A percentile compares a stretch with the other conserved stretches of the same genome.
Evolutionary conservation across 2,113 vertebrate species (phyloP).

Genomic region (Gnathonemus echidnorhynchus): DNA sequence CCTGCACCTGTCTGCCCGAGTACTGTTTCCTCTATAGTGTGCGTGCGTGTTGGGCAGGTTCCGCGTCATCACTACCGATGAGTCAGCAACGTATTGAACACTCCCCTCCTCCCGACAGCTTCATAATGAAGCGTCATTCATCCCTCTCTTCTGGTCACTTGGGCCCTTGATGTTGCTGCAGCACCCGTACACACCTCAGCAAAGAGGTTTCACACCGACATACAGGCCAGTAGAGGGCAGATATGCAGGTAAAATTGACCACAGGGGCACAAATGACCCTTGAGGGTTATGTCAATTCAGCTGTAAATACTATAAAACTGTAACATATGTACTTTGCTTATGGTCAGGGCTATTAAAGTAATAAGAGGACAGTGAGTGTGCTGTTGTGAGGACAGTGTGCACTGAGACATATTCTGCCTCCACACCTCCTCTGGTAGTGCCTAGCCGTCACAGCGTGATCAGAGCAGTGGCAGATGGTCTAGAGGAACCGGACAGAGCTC

Average conservation of each 20-base stretch:
- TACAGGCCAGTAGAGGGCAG: neutral
- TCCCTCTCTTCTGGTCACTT: neutral
- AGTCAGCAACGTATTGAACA: neutral
- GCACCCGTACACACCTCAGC: neutral
- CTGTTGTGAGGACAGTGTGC: neutral
- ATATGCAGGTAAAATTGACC: neutral
- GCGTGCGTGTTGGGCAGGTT: neutral
- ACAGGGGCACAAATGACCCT: neutral
- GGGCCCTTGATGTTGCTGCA: neutral
- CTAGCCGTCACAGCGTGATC: conserved; percentile 50
- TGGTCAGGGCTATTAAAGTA: neutral
- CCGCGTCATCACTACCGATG: neutral
- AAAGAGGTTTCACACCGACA: neutral
- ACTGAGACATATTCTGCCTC: conserved; percentile 36
- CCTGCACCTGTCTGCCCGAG: neutral
- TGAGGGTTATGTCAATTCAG: neutral
- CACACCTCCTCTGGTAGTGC: conserved; percentile 28
- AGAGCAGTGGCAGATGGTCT: conserved; percentile 57
- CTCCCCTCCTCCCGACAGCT: neutral
- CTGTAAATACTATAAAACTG: neutral
- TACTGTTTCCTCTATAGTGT: neutral
- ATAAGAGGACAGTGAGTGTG: no score
- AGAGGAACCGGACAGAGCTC: conserved; percentile 47
- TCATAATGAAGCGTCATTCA: neutral
- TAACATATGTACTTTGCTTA: neutral